Conservation (phyloP, 2,113 vertebrate genomes). For the Cervus canadensis region DNA sequence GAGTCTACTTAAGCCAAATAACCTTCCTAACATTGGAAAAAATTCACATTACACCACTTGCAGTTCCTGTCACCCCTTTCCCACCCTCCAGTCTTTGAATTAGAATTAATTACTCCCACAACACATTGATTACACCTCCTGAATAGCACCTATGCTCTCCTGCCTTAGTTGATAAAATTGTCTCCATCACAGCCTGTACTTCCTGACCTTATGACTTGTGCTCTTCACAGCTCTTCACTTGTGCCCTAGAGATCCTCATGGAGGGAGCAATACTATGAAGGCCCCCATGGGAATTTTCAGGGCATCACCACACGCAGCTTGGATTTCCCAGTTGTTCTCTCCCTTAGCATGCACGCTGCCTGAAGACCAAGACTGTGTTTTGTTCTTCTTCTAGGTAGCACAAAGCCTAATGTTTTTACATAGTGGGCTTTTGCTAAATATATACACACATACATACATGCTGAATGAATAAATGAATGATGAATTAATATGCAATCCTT, state of each 20-base stretch:
- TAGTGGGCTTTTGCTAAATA: neutral
- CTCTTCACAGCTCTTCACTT: neutral
- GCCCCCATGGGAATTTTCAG: neutral
- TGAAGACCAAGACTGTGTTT: neutral
- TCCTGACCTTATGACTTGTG: neutral
- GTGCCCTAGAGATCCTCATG: neutral
- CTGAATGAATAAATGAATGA: neutral
- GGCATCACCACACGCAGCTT: neutral
- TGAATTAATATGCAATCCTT: neutral
- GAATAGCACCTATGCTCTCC: neutral
- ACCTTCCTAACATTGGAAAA: neutral
- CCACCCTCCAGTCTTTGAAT: neutral
- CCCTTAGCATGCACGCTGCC: neutral
- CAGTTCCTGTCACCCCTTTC: neutral
- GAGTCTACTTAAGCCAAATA: neutral
- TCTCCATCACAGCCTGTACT: neutral
- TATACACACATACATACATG: no score
- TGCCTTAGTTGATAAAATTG: neutral
- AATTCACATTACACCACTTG: neutral
- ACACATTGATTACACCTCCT: neutral
- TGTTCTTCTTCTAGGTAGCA: neutral
- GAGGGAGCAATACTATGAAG: neutral
- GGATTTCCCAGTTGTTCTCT: neutral
- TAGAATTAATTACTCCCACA: neutral
- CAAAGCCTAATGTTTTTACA: neutral